A percentile compares a stretch with the other conserved stretches of the same genome.
Evolutionary conservation across 2,888 invertebrate genomes (phyloP).

Genomic region (Julus scanicus): DNA sequence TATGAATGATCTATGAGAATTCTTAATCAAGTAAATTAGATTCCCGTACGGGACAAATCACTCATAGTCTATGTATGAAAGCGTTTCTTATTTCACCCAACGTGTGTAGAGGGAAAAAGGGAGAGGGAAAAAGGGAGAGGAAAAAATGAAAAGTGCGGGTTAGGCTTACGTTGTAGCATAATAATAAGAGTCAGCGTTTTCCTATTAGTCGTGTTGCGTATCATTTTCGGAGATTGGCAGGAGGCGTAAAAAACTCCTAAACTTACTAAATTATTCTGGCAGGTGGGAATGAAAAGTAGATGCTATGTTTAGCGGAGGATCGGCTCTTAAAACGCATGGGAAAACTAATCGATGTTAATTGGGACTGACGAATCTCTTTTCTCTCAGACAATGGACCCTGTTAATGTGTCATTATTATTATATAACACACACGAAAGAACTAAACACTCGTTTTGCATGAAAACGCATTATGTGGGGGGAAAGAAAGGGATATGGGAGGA

Average conservation of each 20-base stretch:
- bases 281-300: constrained; percentile 38
- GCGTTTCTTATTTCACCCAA: not conserved
- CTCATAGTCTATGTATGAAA: constrained; percentile 26
- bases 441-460: constrained; percentile 25
- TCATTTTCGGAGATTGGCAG: constrained; percentile 52
- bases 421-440: not conserved
- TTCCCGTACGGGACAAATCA: constrained; percentile 50
- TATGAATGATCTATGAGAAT: constrained; percentile 52
- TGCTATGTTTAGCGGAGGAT: constrained; percentile 36
- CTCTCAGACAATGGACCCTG: constrained; percentile 46
- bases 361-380: constrained; percentile 51
- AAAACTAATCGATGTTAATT: constrained; percentile 53
- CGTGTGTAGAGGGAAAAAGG: not conserved
- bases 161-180: not conserved
- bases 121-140: not conserved
- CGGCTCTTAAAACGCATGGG: constrained; percentile 43
- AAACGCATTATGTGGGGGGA: not conserved
- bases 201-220: constrained; percentile 34
- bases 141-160: constrained; percentile 40
- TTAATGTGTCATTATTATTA: constrained; percentile 52
- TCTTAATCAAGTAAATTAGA: constrained; percentile 51
- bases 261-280: constrained; percentile 54
- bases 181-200: constrained; percentile 31
- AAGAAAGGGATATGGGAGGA: not conserved
- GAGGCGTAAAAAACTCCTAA: constrained; percentile 49